Conservation (phyloP, 2,797 vertebrate genomes). For the Alosa sapidissima region DNA sequence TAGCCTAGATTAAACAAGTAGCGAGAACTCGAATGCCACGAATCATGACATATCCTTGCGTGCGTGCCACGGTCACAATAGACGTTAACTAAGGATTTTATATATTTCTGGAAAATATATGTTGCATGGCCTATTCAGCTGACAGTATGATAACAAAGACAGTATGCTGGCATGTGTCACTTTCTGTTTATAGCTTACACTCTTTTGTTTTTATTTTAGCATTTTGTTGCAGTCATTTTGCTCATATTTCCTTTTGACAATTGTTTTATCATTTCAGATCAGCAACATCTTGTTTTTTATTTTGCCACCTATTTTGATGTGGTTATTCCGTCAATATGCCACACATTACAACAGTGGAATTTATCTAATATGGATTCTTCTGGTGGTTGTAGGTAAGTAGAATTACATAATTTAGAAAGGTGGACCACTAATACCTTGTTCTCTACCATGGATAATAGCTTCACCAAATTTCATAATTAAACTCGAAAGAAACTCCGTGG, state of each 20-base stretch:
- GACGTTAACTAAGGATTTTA: no score
- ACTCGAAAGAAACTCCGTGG: not conserved
- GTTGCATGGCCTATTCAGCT: not conserved
- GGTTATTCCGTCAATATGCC: conserved; percentile 94
- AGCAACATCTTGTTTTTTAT: conserved; percentile 99
- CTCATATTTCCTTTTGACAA: conserved; percentile 32
- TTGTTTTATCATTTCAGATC: conserved; percentile 83
- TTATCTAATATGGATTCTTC: conserved; percentile 96
- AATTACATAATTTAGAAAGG: not conserved
- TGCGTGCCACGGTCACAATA: not conserved
- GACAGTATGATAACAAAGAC: no score
- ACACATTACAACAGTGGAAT: conserved; percentile 98
- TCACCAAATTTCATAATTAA: not conserved
- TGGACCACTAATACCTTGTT: not conserved
- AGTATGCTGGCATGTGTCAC: not conserved
- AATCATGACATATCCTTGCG: not conserved
- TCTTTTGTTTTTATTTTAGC: not conserved
- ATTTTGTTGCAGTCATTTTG: conserved; percentile 12
- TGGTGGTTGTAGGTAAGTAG: conserved; percentile 96
- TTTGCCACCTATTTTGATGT: conserved; percentile 97
- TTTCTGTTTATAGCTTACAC: not conserved
- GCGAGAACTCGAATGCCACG: not conserved
- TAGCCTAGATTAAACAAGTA: not conserved
- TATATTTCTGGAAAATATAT: not conserved
- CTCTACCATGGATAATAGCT: not conserved